Evolutionary conservation across 2,888 invertebrate species (phyloP), one percentile per base, ranked within the genome.

Genomic region (Odontothrips loti): DNA sequence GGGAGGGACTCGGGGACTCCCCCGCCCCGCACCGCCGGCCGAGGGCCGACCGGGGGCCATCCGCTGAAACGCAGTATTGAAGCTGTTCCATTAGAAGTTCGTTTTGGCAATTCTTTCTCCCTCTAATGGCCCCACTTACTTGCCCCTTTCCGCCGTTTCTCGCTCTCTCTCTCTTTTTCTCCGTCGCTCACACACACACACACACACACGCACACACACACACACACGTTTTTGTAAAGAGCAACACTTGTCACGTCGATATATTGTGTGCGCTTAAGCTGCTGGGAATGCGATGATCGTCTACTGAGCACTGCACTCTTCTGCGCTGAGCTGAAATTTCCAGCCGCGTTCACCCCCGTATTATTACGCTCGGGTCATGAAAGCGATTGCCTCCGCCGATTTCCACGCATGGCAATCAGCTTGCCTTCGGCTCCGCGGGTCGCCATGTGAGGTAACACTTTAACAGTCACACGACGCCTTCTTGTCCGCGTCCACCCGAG

Each of bases 1-100:
- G 58, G 58, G 58, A 58, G 15, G 58, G n/a, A n/a, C n/a, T n/a
- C 17, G 58, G 58, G n/a, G n/a, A n/a, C n/a, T n/a, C n/a, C 20
- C 58, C 58, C 58, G 51, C 20, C 51, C 51, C 51, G 58, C n/a
- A 11, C 58, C 58, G 15, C 34, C n/a, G n/a, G n/a, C n/a, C n/a
- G n/a, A n/a, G n/a, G n/a, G n/a, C n/a, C n/a, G n/a, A n/a, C n/a
- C n/a, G n/a, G n/a, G n/a, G n/a, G n/a, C n/a, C n/a, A n/a, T n/a
- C n/a, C n/a, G n/a, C n/a, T n/a, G n/a, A n/a, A 10, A 23, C 12
- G 68, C 10, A 6, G 58, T n/a, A n/a, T 17, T 58, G 58, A n/a
- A 8, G 58, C 58, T 20, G 58, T 23, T 75, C 68, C 68, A 75
- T 75, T 75, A 75, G 27, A 75, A 27, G 68, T 75, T 75, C 68